A percentile compares a stretch with the other conserved stretches of the same genome.
These are phyloP conservation scores for Amblyraja radiata DNA, from an alignment of 2,797 vertebrate genomes.

Conservation along the genomic window DNA sequence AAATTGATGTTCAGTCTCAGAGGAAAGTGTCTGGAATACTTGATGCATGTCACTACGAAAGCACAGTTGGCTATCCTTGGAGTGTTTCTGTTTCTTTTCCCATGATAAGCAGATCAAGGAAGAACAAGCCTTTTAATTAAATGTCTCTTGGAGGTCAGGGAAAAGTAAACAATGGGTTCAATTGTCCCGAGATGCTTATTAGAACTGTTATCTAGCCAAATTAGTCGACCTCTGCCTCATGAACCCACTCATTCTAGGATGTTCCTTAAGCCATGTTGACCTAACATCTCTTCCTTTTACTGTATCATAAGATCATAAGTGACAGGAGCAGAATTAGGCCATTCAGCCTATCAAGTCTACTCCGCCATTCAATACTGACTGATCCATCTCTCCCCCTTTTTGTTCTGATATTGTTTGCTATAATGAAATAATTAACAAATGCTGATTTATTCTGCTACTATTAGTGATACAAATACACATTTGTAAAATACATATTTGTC, in stretches of 20 bases:
- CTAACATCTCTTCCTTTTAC: not conserved
- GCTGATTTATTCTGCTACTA: not conserved
- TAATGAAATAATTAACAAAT: not conserved
- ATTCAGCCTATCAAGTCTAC: too few species aligned
- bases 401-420: not conserved
- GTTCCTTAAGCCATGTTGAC: not conserved
- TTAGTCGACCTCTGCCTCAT: not conserved
- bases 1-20: not conserved
- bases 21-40: not conserved
- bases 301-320: not conserved
- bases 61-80: not conserved
- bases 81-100: not conserved
- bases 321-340: too few species aligned
- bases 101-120: not conserved
- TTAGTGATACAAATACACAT: not conserved
- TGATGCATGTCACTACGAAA: not conserved
- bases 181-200: too few species aligned
- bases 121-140: not conserved
- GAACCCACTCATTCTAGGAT: not conserved
- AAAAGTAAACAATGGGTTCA: not conserved
- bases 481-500: too few species aligned
- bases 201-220: too few species aligned
- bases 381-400: too few species aligned
- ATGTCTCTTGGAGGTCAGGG: not conserved
- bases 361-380: too few species aligned